A percentile compares a stretch with the other conserved stretches of the same genome.
These are phyloP conservation scores for Pithecia hirsuta DNA, from an alignment of 2,797 vertebrate genomes.

Conservation along the genomic window DNA sequence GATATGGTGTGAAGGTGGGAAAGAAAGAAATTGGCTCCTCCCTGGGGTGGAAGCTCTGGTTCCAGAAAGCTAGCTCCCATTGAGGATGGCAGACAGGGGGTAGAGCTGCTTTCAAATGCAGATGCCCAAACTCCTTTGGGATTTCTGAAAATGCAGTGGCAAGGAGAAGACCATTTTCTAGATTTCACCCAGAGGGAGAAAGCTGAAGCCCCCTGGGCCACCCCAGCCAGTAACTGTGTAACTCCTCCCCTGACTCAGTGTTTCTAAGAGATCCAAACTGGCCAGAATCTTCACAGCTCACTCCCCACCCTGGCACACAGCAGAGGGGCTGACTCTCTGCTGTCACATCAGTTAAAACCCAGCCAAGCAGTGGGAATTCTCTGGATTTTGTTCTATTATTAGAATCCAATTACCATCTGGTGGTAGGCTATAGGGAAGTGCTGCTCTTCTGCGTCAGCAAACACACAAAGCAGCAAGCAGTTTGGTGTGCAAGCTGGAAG, in stretches of 20 bases:
- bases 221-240: neutral
- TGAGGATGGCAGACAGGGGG: neutral
- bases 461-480: slow-evolving; percentile 51
- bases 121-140: neutral
- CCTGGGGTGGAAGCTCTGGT: neutral
- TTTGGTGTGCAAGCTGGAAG: slow-evolving; percentile 51
- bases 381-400: slow-evolving; percentile 77
- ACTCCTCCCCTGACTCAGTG: neutral
- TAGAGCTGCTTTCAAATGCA: neutral
- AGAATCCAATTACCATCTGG: slow-evolving; percentile 78
- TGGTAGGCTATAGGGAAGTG: slow-evolving; percentile 54
- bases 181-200: neutral
- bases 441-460: slow-evolving; percentile 76
- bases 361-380: slow-evolving; percentile 77
- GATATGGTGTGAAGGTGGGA: neutral
- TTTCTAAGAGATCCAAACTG: neutral
- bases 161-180: neutral
- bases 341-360: slow-evolving; percentile 74
- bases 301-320: neutral
- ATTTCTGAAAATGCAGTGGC: neutral
- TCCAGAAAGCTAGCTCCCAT: neutral
- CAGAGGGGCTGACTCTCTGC: slow-evolving; percentile 44
- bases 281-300: slow-evolving; percentile 12
- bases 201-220: neutral
- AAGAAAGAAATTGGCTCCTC: neutral